A percentile compares a stretch with the other conserved stretches of the same genome.
phyloP scores from a whole-genome alignment of 2,797 vertebrate species.

The Tangara arthus region DNA sequence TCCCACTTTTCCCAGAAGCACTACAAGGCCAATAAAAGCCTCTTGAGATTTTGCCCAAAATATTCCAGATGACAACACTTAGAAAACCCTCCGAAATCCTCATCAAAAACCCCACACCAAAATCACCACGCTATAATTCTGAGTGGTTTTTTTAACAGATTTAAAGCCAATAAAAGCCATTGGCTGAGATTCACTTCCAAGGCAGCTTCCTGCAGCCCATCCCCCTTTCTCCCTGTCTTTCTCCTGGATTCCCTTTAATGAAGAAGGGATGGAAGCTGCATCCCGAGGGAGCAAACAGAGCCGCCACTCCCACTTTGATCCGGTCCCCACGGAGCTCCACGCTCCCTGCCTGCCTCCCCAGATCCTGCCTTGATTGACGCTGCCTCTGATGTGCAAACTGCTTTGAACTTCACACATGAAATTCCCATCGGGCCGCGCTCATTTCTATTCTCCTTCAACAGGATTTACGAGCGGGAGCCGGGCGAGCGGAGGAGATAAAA shows the following conservation, averaged over 20 bases:
- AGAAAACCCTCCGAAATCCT: background rate
- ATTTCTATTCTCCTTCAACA: slow-evolving; percentile 92
- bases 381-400: slow-evolving; percentile 88
- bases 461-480: slow-evolving; percentile 87
- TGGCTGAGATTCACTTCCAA: slow-evolving; percentile 33
- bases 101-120: background rate
- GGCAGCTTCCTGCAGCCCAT: background rate
- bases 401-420: slow-evolving; percentile 93
- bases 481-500: slow-evolving; percentile 88
- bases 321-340: slow-evolving; percentile 76
- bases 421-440: slow-evolving; percentile 90
- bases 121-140: background rate
- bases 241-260: slow-evolving; percentile 81
- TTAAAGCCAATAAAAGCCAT: slow-evolving; percentile 46
- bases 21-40: rapidly evolving
- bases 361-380: slow-evolving; percentile 85
- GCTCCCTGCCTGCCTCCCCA: slow-evolving; percentile 75
- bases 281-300: slow-evolving; percentile 81
- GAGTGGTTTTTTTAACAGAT: background rate
- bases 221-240: slow-evolving; percentile 31
- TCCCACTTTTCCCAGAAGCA: background rate
- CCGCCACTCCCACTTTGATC: slow-evolving; percentile 85
- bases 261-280: slow-evolving; percentile 77
- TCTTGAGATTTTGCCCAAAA: background rate
- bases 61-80: background rate